Evolutionary conservation across 2,888 invertebrate genomes (phyloP).

Genomic region (Ellobium chinense): DNA sequence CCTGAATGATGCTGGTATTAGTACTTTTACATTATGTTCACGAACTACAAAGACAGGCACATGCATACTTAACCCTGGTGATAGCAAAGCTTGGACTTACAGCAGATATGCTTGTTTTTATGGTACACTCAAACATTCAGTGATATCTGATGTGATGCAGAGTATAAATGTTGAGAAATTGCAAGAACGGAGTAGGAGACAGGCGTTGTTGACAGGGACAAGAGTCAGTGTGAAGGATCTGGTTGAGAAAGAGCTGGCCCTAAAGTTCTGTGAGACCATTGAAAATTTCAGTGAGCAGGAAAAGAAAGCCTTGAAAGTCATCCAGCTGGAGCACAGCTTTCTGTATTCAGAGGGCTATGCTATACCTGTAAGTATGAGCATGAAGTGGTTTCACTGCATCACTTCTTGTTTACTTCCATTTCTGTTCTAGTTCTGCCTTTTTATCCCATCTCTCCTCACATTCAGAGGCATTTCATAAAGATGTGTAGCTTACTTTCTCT

Average conservation of each 20-base stretch:
- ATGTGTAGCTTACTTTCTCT: too few relatives aligned
- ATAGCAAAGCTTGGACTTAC: too few relatives aligned
- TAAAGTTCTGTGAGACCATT: background rate
- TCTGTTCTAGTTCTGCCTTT: too few relatives aligned
- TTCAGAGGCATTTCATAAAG: too few relatives aligned
- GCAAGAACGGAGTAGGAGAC: background rate
- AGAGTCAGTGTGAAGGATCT: background rate
- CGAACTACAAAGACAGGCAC: too few relatives aligned
- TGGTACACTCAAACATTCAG: background rate
- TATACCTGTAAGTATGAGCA: conserved; percentile 32
- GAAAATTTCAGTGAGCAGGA: conserved; percentile 1
- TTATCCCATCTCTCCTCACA: too few relatives aligned
- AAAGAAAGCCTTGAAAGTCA: background rate
- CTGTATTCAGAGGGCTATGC: conserved; percentile 30
- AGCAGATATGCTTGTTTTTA: background rate
- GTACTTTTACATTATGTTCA: too few relatives aligned
- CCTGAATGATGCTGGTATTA: too few relatives aligned
- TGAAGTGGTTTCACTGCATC: too few relatives aligned
- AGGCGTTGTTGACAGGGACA: background rate
- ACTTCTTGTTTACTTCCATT: too few relatives aligned
- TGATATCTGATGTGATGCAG: background rate
- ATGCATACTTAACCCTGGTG: too few relatives aligned
- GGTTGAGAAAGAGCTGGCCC: background rate
- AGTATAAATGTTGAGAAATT: background rate
- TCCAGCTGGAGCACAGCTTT: conserved; percentile 34